Base-by-base conservation (phyloP, 2,888 invertebrate species). In the Eupithecia dodoneata region DNA sequence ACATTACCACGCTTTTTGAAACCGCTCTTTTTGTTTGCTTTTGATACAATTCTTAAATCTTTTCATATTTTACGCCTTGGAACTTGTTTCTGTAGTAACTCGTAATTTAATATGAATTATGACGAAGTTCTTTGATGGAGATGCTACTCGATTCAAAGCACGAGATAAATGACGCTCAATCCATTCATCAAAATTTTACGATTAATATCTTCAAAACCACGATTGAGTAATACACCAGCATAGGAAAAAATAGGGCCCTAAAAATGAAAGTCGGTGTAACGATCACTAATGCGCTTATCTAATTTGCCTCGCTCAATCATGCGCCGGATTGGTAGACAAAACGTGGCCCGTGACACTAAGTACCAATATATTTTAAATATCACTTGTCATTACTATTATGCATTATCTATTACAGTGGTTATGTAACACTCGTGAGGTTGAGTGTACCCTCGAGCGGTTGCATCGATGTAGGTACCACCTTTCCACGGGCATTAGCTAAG, bases 331-430 rank as follows among this genome's bases (percentile, higher is more conserved):
- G 85, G 85, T 85, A 85, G 87, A 89, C 88, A 87, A 87, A 86
- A 85, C 83, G 87, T 86, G 84, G 70, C 70, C 83, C 85, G 86
- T 85, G 87, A 87, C 89, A 90, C 87, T 87, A 85, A 86, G 87
- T 90, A 88, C 87, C 89, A 90, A 90, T 92, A 92, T 89, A 90
- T 92, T 92, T 91, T 90, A 91, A 93, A 92, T 92, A 93, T 93
- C 90, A 91, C 90, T 89, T 89, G 91, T 93, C 92, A 93, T 94
- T 93, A 92, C 89, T 89, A 89, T 91, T 92, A 93, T 91, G 91
- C 89, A 90, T 93, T 93, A 93, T 92, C 92, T 92, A 91, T 93
- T 92, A 92, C 90, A 83, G 82, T 82, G 81, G 85, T 94, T 92
- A 90, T 89, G 90, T 93, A 94, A 93, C 83, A 84, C 84, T 87